Conservation (phyloP, 2,113 vertebrate species). For the Porphyrio hochstetteri region DNA sequence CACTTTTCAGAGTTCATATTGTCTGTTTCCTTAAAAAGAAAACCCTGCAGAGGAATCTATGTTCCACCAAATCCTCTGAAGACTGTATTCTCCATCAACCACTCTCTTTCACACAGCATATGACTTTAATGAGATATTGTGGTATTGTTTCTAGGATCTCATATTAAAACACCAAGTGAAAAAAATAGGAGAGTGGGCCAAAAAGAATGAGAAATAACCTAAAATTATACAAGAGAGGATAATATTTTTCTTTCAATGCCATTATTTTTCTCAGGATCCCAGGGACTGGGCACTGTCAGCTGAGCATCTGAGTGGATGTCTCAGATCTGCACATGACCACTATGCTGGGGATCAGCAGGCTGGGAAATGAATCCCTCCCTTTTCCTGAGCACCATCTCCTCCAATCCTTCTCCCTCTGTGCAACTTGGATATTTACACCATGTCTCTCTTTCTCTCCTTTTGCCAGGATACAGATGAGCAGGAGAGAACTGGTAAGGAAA, state of each 20-base stretch:
- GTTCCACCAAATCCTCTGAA: background rate
- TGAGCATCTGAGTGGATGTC: accelerated
- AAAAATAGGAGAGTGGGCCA: background rate
- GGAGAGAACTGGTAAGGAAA: background rate
- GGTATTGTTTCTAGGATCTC: background rate
- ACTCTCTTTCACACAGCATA: background rate
- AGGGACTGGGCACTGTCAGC: background rate
- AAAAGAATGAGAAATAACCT: background rate
- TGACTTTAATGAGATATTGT: background rate
- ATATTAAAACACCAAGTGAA: background rate
- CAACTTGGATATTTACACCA: background rate
- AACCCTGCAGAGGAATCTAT: background rate
- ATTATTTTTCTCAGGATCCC: background rate
- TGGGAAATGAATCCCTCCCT: background rate
- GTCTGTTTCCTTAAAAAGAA: background rate
- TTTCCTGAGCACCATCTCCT: background rate
- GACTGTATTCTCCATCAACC: background rate
- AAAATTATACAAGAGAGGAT: background rate
- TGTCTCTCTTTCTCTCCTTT: background rate
- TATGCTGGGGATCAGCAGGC: accelerated
- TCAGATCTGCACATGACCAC: background rate
- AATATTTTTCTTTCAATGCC: background rate
- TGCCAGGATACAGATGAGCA: background rate
- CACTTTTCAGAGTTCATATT: background rate
- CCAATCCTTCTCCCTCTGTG: background rate